Evolutionary conservation across 2,888 invertebrate species (phyloP).

Genomic region (Drosophila dives): DNA sequence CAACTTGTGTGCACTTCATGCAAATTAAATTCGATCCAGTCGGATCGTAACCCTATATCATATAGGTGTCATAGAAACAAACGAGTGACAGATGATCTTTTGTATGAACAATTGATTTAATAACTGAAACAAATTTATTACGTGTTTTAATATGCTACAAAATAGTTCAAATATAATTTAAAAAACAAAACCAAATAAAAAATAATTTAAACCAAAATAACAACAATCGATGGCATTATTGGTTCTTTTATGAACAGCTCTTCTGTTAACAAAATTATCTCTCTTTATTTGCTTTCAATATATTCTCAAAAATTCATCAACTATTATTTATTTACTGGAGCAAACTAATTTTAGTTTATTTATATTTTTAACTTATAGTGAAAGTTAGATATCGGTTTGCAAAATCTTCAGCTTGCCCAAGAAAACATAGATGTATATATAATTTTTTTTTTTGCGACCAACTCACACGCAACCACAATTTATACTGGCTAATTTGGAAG

Average conservation of each 20-base stretch:
- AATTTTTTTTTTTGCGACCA: not conserved
- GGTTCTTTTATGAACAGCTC: not conserved
- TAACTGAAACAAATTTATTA: too few relatives aligned
- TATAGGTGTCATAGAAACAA: not conserved
- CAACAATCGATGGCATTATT: too few relatives aligned
- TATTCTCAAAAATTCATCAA: not conserved
- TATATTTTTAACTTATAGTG: not conserved
- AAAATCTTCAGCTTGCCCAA: not conserved
- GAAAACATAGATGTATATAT: not conserved
- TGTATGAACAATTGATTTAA: too few relatives aligned
- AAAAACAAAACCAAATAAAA: too few relatives aligned
- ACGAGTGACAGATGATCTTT: not conserved
- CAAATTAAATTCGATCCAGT: slow-evolving; percentile 44
- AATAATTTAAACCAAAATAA: too few relatives aligned
- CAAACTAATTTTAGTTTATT: not conserved
- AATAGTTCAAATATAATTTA: too few relatives aligned
- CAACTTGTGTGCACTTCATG: slow-evolving; percentile 43
- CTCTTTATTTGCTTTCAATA: too few relatives aligned
- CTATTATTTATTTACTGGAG: not conserved
- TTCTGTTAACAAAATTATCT: not conserved
- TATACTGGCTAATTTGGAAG: slow-evolving; percentile 30
- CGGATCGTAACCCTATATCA: not conserved
- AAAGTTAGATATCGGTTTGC: not conserved
- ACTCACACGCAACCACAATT: slow-evolving; percentile 36
- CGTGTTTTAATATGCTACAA: too few relatives aligned